Evolutionary conservation across 2,888 invertebrate species (phyloP).

Genomic region (Alcis repandata): DNA sequence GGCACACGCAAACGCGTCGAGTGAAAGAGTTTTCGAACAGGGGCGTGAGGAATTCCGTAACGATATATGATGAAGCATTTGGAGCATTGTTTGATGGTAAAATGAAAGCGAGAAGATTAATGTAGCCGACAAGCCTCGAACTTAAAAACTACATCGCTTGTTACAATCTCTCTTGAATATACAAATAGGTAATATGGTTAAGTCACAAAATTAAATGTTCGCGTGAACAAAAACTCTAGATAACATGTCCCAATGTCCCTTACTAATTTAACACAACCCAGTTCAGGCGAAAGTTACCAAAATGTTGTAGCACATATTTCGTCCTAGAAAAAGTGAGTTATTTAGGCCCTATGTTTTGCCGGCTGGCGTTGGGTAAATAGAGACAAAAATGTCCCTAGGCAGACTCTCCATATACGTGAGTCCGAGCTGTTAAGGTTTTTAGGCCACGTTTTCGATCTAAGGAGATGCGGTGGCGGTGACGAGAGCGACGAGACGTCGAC

Average conservation of each 20-base stretch:
- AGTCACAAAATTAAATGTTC: constrained; percentile 12
- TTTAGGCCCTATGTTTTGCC: constrained; percentile 12
- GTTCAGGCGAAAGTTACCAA: constrained; percentile 11
- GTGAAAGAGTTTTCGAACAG: constrained; percentile 27
- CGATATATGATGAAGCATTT: constrained; percentile 28
- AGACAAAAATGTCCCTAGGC: constrained; percentile 3
- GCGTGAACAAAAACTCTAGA: constrained; percentile 11
- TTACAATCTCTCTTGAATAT: not conserved
- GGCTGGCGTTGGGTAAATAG: not conserved
- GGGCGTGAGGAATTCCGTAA: constrained; percentile 31
- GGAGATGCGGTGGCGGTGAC: too few relatives aligned
- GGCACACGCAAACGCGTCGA: constrained; percentile 23
- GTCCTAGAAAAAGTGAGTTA: constrained; percentile 19
- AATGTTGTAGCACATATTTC: constrained; percentile 13
- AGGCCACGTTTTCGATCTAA: not conserved
- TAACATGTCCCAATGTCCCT: constrained; percentile 17
- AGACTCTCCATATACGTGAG: not conserved
- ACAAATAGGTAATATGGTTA: not conserved
- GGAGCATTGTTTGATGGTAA: constrained; percentile 35
- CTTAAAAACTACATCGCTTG: constrained; percentile 5
- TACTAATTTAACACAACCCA: constrained; percentile 18
- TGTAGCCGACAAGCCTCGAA: constrained; percentile 2
- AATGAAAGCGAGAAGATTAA: constrained; percentile 32
- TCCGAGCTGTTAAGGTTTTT: not conserved
- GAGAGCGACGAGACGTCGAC: too few relatives aligned